Evolutionary conservation across 2,888 invertebrate species (phyloP).

Genomic region (Pegoplata infirma): DNA sequence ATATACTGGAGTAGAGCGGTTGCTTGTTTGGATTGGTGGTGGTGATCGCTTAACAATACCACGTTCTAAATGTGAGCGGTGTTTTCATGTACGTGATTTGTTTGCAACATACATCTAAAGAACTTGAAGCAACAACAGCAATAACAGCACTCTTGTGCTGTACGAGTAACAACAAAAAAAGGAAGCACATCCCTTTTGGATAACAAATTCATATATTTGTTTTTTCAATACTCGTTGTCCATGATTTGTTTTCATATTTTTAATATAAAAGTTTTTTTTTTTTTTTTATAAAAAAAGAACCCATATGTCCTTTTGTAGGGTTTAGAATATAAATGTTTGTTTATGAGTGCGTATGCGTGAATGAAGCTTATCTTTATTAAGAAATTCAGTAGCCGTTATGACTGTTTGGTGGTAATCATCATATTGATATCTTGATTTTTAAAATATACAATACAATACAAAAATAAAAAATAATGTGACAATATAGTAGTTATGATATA

Average conservation of each 20-base stretch:
- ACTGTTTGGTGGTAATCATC: slow-evolving; percentile 59
- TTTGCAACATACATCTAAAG: slow-evolving; percentile 39
- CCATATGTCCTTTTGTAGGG: slow-evolving; percentile 52
- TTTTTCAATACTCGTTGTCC: neutral
- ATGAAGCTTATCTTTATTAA: slow-evolving; percentile 72
- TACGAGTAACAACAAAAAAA: slow-evolving; percentile 40
- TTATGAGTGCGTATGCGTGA: neutral
- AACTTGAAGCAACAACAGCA: slow-evolving; percentile 12
- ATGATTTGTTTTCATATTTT: slow-evolving; percentile 6
- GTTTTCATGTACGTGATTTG: slow-evolving; percentile 62
- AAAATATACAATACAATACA: too few species aligned
- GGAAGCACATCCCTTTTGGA: slow-evolving; percentile 56
- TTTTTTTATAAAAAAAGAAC: neutral
- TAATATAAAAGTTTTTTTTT: slow-evolving; percentile 5
- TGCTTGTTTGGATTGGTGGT: neutral
- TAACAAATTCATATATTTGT: slow-evolving; percentile 39
- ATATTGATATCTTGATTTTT: slow-evolving; percentile 61
- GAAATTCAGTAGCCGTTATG: slow-evolving; percentile 72
- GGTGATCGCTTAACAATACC: slow-evolving; percentile 48
- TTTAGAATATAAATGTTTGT: slow-evolving; percentile 13
- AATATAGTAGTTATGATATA: neutral
- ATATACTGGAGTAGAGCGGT: neutral
- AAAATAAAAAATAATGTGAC: neutral
- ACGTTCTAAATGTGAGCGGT: slow-evolving; percentile 63
- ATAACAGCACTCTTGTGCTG: too few species aligned